phyloP scores from a whole-genome alignment of 35 echinoderm and acorn worm species.

The Apostichopus californicus region DNA sequence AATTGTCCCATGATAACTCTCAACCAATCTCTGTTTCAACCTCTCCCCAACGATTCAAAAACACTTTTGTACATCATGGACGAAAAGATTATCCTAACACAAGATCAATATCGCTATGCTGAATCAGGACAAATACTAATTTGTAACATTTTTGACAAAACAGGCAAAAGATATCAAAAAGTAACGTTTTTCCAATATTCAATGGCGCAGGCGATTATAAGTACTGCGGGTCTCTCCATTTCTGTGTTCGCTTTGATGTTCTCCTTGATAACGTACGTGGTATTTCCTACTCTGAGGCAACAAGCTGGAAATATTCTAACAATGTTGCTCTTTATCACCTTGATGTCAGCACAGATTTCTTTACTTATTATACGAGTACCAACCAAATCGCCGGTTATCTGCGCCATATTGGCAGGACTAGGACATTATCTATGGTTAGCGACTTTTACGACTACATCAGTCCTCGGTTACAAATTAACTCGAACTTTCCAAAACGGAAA shows the following conservation, averaged over 20 bases:
- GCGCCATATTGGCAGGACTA: conserved; percentile 52
- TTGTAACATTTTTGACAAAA: conserved; percentile 3
- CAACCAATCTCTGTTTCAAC: background rate
- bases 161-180: background rate
- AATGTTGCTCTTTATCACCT: conserved; percentile 9
- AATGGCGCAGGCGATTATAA: background rate
- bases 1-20: background rate
- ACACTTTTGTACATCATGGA: background rate
- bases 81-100: background rate
- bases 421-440: conserved; percentile 71
- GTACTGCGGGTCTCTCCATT: background rate
- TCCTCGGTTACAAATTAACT: conserved; percentile 57
- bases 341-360: conserved; percentile 1
- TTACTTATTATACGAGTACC: background rate
- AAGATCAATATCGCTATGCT: background rate
- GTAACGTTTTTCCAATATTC: background rate
- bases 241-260: background rate
- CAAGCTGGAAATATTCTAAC: background rate
- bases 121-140: background rate
- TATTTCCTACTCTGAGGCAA: conserved; percentile 13
- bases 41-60: background rate
- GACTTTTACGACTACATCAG: conserved; percentile 34
- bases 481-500: conserved; percentile 34
- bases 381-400: background rate
- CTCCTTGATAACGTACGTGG: background rate